Conservation (phyloP, 2,797 vertebrate species). For the Pseudochirops cupreus region DNA sequence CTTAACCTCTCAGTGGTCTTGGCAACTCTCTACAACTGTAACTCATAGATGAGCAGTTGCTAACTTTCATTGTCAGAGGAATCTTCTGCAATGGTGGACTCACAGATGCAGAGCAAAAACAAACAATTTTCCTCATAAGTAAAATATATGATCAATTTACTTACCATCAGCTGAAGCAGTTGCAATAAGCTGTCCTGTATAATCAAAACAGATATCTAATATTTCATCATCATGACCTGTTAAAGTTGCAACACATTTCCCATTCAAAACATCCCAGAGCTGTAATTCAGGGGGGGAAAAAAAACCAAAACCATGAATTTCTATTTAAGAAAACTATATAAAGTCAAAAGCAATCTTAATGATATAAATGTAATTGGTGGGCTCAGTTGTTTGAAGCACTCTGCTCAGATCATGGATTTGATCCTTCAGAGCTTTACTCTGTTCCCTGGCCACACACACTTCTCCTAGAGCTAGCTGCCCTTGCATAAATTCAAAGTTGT, state of each 20-base stretch:
- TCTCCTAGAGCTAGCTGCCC: neutral
- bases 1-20: neutral
- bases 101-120: neutral
- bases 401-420: neutral
- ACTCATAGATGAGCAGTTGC: neutral
- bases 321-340: neutral
- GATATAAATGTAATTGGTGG: neutral
- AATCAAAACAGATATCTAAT: conserved; percentile 96
- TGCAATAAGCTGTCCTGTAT: conserved; percentile 91
- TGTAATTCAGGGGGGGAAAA: conserved; percentile 76
- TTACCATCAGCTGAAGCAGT: conserved; percentile 94
- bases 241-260: conserved; percentile 90
- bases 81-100: neutral
- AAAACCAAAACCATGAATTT: neutral
- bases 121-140: neutral
- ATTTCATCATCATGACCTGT: conserved; percentile 93
- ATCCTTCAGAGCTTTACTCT: neutral
- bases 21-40: neutral
- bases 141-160: conserved; percentile 52
- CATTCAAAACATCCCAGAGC: conserved; percentile 92
- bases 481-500: neutral
- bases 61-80: neutral
- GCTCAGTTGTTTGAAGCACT: neutral
- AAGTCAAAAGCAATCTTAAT: neutral
- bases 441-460: conserved; percentile 6